Base-by-base conservation (phyloP, 2,888 invertebrate genomes). In the Anarsia innoxiella region DNA sequence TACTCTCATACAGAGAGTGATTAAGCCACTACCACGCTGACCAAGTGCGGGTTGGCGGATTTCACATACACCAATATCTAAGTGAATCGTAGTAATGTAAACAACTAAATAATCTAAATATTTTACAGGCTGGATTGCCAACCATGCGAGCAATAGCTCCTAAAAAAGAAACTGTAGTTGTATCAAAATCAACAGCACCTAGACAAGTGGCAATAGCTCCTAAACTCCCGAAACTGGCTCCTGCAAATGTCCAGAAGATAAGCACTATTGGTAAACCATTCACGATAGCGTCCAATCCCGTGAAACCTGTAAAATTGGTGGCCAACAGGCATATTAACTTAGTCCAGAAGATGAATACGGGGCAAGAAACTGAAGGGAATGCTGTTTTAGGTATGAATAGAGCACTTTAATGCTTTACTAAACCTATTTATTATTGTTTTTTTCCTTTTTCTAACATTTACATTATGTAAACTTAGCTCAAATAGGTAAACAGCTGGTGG, bases 151-250 rank as follows among this genome's bases (percentile, higher is more conserved):
- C 40, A 3, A 48, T 50, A 14, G 31, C 36, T 1, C 63, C 56
- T 32, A 70, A 64, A 42, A 39, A 48, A 3, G 63, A 69, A 23
- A 36, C 61, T 2, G 36, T 51, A 0, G 45, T 47, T 8, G 39
- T 49, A 15, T 51, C 48, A 1, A 46, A 49, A 16, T 49, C 48
- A 1, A 43, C 57, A 1, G 48, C 51, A 1, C 78, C 73, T 46
- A 80, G 59, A 48, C 87, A 67, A 42, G 71, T 87, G 1, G 79
- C 86, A 1, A 87, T 87, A 42, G 87, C 87, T 0, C 87, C 87
- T 0, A 87, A 80, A 50, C 82, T 76, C 0, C 46, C 66, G 51
- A 48, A 53, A 48, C 38, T 73, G 42, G 61, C n/a, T n/a, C n/a
- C n/a, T 69, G n/a, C 66, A 44, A 2, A 29, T 25, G 2, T 9